Base-by-base conservation (phyloP, 1,140 invertebrate species). In the Cotesia typhae region DNA sequence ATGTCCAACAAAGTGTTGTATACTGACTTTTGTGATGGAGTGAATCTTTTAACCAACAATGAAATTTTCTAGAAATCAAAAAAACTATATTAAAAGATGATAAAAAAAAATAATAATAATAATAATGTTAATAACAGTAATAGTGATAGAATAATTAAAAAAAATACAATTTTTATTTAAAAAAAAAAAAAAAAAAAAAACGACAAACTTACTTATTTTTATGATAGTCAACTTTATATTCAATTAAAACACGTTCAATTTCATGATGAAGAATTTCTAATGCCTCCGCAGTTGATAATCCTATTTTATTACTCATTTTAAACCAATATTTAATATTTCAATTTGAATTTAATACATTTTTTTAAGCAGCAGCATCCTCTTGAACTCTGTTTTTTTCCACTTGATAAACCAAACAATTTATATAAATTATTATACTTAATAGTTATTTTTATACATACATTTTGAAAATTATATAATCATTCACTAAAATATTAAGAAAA, bases 1-100 rank as follows among this genome's bases (percentile, higher is more conserved):
- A 91, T 17, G 91, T 88, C 90, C 91, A 92, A 70, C 90, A 90
- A 74, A 92, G 87, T 4, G 90, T 91, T 63, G 91, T 92, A 69
- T 91, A 88, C 74, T 89, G 89, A 79, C 91, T 92, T 68, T 84
- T 87, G 77, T 90, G 89, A 79, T 90, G 86, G 64, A 90, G 83
- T 51, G 89, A 82, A 79, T 90, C 89, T 76, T 81, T 86, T 35
- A 90, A 67, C 87, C 88, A 90, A 74, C 80, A 85, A 78, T 80
- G 88, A 37, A 83, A 86, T 75, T 83, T 88, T 74, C 87, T 89
- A 59, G 2, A 28, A 28, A 28, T 69, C 72, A 69, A 53, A 35
- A 72, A 53, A 28, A 28, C 28, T 36, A 60, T 35, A 20, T 60
- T 12, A 1, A n/a, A 57, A 6, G 55, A 60, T 60, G 20, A 28